Base-by-base conservation (phyloP, 1,140 invertebrate genomes). In the Oryctes rhinoceros region DNA sequence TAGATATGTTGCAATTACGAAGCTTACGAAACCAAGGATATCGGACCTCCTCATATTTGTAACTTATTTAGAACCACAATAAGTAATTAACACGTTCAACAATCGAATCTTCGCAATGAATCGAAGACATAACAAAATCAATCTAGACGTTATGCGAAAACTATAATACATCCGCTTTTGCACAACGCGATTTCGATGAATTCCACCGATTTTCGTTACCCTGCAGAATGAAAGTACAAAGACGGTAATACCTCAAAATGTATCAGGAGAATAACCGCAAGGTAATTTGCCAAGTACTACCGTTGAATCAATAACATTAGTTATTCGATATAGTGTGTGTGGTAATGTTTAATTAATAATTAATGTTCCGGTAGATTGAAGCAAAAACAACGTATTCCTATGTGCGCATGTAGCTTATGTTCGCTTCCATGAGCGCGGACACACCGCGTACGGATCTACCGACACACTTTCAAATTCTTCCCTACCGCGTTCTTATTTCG, bases 351-450 rank as follows among this genome's bases (percentile, higher is more conserved):
- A n/a, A n/a, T n/a, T n/a, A n/a, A n/a, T 71, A 71, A 71, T 71
- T 71, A 71, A 71, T 71, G 30, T 71, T 71, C 65, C 65, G 65
- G 65, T 71, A 71, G 65, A 71, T 71, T 71, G 65, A 71, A 71
- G n/a, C 11, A 71, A 71, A 20, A 37, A 24, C 65, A 71, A 35
- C 35, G n/a, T 4, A 39, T 39, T 3, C 39, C n/a, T n/a, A 39
- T 7, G 39, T 39, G 7, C 39, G 39, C 11, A 30, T 37, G 35
- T 30, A 20, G 65, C 24, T 3, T 71, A 71, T 71, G 20, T 71
- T 30, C 13, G 18, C 53, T 59, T 59, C 53, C 20, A 71, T 20
- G n/a, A 71, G 65, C 53, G 10, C 20, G 65, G n/a, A 71, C 65
- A 71, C 11, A 71, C 24, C 30, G 7, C 65, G 24, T 71, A 30